Percentiles rank a stretch among this genome's conserved stretches.
These are phyloP conservation scores for Habropoda laboriosa DNA, from an alignment of 1,140 invertebrate genomes.

Conservation along the genomic window DNA sequence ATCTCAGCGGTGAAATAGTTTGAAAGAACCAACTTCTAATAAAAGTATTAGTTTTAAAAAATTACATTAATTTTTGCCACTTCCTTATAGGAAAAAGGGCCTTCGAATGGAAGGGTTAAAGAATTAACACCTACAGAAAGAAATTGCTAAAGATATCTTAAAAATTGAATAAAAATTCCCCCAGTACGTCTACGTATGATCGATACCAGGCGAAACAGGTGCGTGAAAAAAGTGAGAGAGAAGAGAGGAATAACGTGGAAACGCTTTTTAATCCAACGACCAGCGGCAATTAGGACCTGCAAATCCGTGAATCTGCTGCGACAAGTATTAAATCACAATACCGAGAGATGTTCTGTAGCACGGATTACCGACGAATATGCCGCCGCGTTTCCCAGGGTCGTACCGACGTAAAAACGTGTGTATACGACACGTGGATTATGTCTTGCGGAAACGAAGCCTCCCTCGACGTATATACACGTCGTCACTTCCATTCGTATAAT, in stretches of 20 bases:
- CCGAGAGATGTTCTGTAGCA: constrained; percentile 14
- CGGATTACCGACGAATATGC: constrained; percentile 49
- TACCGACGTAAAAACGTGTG: constrained; percentile 48
- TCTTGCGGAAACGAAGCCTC: constrained; percentile 24
- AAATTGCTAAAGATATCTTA: too few species aligned
- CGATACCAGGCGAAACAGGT: too few species aligned
- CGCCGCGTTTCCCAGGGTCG: neutral
- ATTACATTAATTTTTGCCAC: too few species aligned
- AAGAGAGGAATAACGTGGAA: neutral
- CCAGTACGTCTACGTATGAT: too few species aligned
- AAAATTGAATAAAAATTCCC: too few species aligned
- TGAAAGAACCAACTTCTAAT: too few species aligned
- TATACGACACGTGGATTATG: constrained; percentile 32
- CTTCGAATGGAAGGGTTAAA: too few species aligned
- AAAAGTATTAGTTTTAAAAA: too few species aligned
- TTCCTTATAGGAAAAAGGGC: too few species aligned
- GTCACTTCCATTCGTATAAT: neutral
- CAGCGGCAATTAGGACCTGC: constrained; percentile 36
- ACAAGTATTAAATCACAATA: constrained; percentile 57
- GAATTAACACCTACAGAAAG: too few species aligned
- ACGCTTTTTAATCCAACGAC: constrained; percentile 33
- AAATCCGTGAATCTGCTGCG: constrained; percentile 32
- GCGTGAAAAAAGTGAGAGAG: too few species aligned
- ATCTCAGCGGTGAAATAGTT: too few species aligned
- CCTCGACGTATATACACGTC: neutral